These are phyloP conservation scores for Buphagus erythrorhynchus DNA, from an alignment of 2,797 vertebrate genomes.

Conservation along the genomic window DNA sequence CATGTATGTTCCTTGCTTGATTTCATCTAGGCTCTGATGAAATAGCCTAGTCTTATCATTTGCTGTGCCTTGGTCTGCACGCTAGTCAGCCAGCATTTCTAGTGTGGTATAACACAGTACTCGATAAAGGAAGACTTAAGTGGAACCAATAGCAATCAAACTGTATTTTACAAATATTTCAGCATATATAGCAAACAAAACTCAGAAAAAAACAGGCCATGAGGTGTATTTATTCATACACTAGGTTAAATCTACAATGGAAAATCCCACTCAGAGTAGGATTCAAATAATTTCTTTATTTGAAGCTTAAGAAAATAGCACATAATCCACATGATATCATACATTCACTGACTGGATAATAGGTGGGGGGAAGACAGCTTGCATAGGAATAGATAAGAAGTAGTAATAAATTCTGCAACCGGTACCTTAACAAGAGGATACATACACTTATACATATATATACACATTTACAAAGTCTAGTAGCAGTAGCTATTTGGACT, in stretches of 20 bases:
- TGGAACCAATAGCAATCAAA: not conserved
- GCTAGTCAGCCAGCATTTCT: not conserved
- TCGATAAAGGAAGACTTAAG: not conserved
- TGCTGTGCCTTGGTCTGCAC: not conserved
- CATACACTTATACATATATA: not conserved
- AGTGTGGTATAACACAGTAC: not conserved
- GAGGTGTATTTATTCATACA: not conserved
- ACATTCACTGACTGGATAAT: not conserved
- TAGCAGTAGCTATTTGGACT: not conserved
- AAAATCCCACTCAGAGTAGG: not conserved
- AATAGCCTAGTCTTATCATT: not conserved
- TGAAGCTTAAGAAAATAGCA: conserved; percentile 1
- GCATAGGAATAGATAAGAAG: not conserved
- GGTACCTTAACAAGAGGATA: not conserved
- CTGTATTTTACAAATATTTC: not conserved
- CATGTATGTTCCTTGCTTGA: not conserved
- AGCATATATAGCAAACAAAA: not conserved
- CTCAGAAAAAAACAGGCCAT: not conserved
- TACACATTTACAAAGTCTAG: not conserved
- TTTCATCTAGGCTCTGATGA: not conserved
- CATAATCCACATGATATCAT: not conserved
- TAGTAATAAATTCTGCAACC: not conserved
- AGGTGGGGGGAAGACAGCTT: not conserved
- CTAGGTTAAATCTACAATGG: not conserved
- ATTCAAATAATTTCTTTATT: not conserved